These are phyloP conservation scores for Amazona ochrocephala DNA, from an alignment of 2,797 vertebrate genomes.

Conservation along the genomic window DNA sequence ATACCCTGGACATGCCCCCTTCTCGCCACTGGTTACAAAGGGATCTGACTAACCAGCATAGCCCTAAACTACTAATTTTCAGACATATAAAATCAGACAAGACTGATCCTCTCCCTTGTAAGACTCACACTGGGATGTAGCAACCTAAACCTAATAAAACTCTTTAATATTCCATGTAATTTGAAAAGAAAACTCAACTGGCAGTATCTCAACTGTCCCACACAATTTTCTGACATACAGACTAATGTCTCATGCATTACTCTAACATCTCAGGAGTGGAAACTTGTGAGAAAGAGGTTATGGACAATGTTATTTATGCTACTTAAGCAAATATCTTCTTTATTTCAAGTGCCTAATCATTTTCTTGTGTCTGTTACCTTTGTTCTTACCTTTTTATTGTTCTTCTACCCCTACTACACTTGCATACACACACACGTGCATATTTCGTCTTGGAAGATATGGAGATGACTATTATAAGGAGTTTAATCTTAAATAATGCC, in stretches of 20 bases:
- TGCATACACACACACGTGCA: accelerated
- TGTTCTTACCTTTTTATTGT: not conserved
- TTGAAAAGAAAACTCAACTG: not conserved
- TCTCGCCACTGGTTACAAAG: not conserved
- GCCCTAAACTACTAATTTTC: not conserved
- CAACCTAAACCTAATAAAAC: not conserved
- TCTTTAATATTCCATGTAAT: not conserved
- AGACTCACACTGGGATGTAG: not conserved
- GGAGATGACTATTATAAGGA: not conserved
- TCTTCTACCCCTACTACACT: not conserved
- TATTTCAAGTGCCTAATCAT: not conserved
- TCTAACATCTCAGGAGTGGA: not conserved
- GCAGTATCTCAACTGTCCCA: not conserved
- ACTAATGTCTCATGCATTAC: not conserved
- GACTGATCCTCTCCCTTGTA: not conserved
- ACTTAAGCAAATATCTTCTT: not conserved
- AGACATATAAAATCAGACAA: not conserved
- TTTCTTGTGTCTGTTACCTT: not conserved
- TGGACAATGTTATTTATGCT: not conserved
- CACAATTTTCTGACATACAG: not conserved
- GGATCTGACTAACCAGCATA: not conserved
- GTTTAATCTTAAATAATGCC: not conserved
- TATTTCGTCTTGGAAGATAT: not conserved
- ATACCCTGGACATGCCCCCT: not conserved
- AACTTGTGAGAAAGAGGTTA: not conserved